Base-by-base conservation (phyloP, 2,113 vertebrate genomes). In the Hoplias malabaricus region DNA sequence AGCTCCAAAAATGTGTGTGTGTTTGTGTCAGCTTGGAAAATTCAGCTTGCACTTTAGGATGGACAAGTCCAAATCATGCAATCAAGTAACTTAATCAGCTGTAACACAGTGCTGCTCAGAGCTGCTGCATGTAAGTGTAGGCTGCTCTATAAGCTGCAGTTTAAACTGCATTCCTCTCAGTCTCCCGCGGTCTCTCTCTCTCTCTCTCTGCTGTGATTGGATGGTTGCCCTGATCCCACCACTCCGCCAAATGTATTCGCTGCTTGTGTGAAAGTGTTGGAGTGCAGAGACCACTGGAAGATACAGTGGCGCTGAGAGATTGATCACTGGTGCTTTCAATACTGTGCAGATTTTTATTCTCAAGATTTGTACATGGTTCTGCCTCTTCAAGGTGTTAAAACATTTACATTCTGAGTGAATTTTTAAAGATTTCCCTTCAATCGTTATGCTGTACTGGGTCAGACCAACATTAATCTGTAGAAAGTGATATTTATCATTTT, bases 161-260 rank as follows among this genome's bases (percentile, higher is more conserved):
- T 16, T 27, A 29, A n/a, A 36, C 50, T 29, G 16, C 25, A 16
- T 43, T 59, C 53, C 27, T 36, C 59, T 4, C 31, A 36, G 59
- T 36, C 31, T 36, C 34, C 59, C 21, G 59, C 2, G 57, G 54
- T 57, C 56, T 50, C 36, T 62, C 42, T 21, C 3, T 57, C 56
- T 50, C 36, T 62, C 42, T 21, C 3, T 16, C 38, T 69, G 75
- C 69, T 77, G 53, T 48, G 65, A 77, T 77, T 69, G 75, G 75
- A 65, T 59, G 13, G 0, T 27, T 31, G 56, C 65, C 65, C 36
- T 8, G 25, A 75, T 67, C 61, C 73, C 53, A 29, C 57, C 38
- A 43, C 53, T 46, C 62, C n/a, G n/a, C 43, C 56, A 11, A 53
- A 34, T n/a, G n/a, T n/a, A n/a, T 38, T 34, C 36, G 23, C 29